These are phyloP conservation scores for Chaetorhynchus papuensis DNA, from an alignment of 2,113 vertebrate species.

Conservation along the genomic window DNA sequence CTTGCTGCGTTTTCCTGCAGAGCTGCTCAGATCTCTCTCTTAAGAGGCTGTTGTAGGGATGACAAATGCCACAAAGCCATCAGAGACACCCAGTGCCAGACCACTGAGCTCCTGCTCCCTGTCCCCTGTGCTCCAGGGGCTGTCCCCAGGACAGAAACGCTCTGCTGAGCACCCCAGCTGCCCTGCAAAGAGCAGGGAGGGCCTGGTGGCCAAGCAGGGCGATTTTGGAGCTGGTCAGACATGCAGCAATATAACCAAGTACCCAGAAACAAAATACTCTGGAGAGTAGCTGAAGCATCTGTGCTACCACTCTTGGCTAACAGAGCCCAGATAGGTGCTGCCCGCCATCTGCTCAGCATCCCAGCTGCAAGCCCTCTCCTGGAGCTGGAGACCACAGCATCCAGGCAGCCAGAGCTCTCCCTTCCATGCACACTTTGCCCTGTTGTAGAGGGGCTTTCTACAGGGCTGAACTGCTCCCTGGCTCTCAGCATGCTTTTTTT, in stretches of 20 bases:
- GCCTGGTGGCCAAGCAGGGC: not conserved
- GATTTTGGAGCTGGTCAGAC: not conserved
- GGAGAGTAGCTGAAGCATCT: not conserved
- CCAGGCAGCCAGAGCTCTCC: not conserved
- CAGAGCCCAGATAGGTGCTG: not conserved
- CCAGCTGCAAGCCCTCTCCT: not conserved
- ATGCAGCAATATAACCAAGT: not conserved
- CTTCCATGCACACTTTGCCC: not conserved
- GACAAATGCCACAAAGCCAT: not conserved
- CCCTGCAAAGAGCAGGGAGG: not conserved
- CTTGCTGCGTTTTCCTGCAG: not conserved
- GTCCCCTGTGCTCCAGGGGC: not conserved
- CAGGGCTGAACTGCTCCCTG: not conserved
- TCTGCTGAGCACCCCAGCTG: not conserved
- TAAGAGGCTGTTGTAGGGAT: not conserved
- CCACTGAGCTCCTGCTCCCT: not conserved
- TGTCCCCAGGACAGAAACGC: not conserved
- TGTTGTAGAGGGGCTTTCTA: not conserved
- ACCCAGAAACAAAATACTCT: not conserved
- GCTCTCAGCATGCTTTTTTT: rapidly evolving
- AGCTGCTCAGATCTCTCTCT: not conserved
- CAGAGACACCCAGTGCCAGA: not conserved
- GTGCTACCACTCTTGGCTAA: not conserved
- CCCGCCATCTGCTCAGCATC: not conserved
- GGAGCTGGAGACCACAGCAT: not conserved